Conservation (phyloP, 1,140 invertebrate genomes). For the Drosophila sproati region DNA sequence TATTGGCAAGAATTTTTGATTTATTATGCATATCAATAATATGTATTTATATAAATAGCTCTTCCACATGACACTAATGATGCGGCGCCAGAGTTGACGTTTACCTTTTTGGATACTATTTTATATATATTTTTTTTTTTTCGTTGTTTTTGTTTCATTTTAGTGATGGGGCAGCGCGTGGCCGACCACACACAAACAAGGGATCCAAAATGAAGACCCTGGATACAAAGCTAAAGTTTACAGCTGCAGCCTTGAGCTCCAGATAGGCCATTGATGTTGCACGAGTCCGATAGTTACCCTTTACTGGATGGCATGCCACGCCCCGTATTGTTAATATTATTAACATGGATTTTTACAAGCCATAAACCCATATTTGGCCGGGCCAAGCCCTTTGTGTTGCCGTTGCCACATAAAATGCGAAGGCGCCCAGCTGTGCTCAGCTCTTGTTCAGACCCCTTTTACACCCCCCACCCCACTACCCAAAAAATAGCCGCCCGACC, state of each 20-base stretch:
- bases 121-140: conserved; percentile 22
- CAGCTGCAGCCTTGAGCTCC: conserved; percentile 54
- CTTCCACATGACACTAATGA: conserved; percentile 74
- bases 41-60: conserved; percentile 62
- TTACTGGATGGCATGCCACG: conserved; percentile 44
- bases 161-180: conserved; percentile 17
- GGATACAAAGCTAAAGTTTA: conserved; percentile 55
- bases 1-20: conserved; percentile 80
- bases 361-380: conserved; percentile 78
- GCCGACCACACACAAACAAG: conserved; percentile 27
- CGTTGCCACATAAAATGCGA: conserved; percentile 66
- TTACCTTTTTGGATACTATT: conserved; percentile 50
- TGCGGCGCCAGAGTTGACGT: conserved; percentile 60
- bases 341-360: conserved; percentile 83
- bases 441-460: no score
- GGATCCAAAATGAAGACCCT: conserved; percentile 12
- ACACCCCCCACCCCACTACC: neutral
- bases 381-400: conserved; percentile 74
- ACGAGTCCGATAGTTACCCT: conserved; percentile 63
- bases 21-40: conserved; percentile 77
- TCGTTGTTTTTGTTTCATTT: conserved; percentile 13
- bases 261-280: conserved; percentile 47
- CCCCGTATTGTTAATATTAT: conserved; percentile 76
- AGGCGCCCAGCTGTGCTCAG: conserved; percentile 56
- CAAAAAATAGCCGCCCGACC: neutral